phyloP scores from a whole-genome alignment of 2,797 vertebrate genomes.

The Sarcoramphus papa region DNA sequence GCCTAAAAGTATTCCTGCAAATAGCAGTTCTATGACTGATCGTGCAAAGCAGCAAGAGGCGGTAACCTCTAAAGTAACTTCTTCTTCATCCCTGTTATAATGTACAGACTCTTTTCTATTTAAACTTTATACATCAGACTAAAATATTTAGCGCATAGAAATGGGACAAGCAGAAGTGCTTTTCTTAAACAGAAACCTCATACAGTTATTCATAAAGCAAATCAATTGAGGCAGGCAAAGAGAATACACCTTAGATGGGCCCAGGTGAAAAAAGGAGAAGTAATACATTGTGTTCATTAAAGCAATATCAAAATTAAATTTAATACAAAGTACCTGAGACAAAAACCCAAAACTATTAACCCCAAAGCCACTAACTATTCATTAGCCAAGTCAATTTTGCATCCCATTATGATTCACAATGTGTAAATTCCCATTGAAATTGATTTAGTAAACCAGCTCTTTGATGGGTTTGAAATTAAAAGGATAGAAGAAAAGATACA shows the following conservation, averaged over 20 bases:
- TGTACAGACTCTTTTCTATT: background rate
- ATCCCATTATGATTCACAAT: constrained; percentile 77
- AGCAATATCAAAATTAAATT: constrained; percentile 72
- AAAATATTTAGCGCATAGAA: constrained; percentile 9
- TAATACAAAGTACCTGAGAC: constrained; percentile 73
- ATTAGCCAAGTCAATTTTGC: constrained; percentile 77
- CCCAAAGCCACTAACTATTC: constrained; percentile 76
- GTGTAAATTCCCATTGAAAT: constrained; percentile 77
- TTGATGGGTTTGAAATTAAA: constrained; percentile 75
- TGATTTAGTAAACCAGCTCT: constrained; percentile 76
- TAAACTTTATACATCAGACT: background rate
- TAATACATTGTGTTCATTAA: constrained; percentile 55
- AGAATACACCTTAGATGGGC: constrained; percentile 28
- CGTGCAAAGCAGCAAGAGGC: background rate
- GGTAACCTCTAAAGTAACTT: background rate
- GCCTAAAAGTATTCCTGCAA: background rate
- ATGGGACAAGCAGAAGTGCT: background rate
- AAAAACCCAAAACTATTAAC: constrained; percentile 73
- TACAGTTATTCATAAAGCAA: constrained; percentile 29
- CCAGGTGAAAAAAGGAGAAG: constrained; percentile 43
- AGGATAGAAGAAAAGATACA: constrained; percentile 66
- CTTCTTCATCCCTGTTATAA: background rate
- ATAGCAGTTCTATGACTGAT: background rate
- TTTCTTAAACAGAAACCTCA: constrained; percentile 42
- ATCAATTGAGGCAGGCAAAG: constrained; percentile 29